Percentiles rank a stretch among this genome's conserved stretches.
Evolutionary conservation across 2,113 vertebrate species (phyloP).

Genomic region (Columba livia): DNA sequence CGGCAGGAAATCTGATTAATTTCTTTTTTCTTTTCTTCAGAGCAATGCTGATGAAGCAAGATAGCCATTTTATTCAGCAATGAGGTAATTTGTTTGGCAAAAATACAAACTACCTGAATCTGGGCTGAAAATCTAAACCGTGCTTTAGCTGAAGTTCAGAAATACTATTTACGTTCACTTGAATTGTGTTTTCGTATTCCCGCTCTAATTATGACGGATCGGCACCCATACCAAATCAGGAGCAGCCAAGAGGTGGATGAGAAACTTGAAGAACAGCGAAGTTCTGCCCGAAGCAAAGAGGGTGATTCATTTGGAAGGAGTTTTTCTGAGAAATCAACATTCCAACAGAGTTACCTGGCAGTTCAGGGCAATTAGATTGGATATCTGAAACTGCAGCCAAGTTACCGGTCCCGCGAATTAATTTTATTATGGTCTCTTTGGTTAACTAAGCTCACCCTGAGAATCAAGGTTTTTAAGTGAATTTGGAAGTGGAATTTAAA

Average conservation of each 20-base stretch:
- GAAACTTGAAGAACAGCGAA: neutral
- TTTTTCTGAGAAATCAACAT: neutral
- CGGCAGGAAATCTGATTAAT: conserved; percentile 51
- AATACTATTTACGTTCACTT: neutral
- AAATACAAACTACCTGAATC: conserved; percentile 50
- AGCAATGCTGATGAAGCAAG: conserved; percentile 47
- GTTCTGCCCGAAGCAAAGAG: neutral
- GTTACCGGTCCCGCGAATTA: neutral
- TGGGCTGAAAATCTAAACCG: neutral
- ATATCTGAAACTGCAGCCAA: neutral
- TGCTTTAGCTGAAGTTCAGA: neutral
- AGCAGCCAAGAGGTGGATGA: neutral
- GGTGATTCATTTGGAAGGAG: neutral
- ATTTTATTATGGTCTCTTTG: neutral
- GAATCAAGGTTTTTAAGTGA: neutral
- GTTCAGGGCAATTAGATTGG: neutral
- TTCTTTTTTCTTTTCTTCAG: neutral
- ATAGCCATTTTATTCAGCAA: neutral
- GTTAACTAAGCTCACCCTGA: neutral
- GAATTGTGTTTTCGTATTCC: neutral
- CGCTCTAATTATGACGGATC: neutral
- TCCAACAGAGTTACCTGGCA: neutral
- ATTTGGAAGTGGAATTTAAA: neutral
- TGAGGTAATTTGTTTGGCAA: conserved; percentile 54
- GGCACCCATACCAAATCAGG: neutral